Base-by-base conservation (phyloP, 2,888 invertebrate species). In the Isoperla grammatica region DNA sequence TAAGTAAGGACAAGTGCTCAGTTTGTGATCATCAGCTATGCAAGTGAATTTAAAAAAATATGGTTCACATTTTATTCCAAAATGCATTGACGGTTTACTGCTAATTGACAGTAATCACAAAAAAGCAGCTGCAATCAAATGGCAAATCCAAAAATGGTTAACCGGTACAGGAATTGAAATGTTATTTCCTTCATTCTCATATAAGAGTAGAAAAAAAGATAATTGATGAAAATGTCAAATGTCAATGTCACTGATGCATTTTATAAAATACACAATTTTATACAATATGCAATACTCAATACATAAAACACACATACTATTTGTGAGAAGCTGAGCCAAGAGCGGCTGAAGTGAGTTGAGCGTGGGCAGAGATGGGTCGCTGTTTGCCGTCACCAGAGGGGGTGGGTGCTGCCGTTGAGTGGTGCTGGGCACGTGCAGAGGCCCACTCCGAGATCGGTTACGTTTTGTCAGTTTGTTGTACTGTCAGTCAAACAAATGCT, bases 261-360 rank as follows among this genome's bases (percentile, higher is more conserved):
- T 39, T 39, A 39, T n/a, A n/a, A n/a, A n/a, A n/a, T n/a, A n/a
- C n/a, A n/a, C n/a, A n/a, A n/a, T n/a, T n/a, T n/a, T n/a, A n/a
- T n/a, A n/a, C n/a, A n/a, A n/a, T n/a, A n/a, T n/a, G 17, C 43
- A 6, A 43, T 5, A 43, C 9, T 9, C 6, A 15, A 43, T 13
- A 43, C 9, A 55, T n/a, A 12, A 11, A 40, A 20, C 39, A 20
- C 3, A 78, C 82, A 77, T 73, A 86, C 86, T 85, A 72, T 78
- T 81, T 54, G 87, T 88, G 66, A 94, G 83, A 65, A 94, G 81
- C 71, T 92, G 91, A 49, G 92, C 91, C 62, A 94, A 80, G 72
- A 88, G 81, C 57, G 90, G 88, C 62, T 93, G 81, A 72, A 88
- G 81, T 57, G 90, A 87, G 76, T 88, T 90, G 69, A 81, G 79